Conservation (phyloP, 2,797 vertebrate species). For the Tapirus indicus region DNA sequence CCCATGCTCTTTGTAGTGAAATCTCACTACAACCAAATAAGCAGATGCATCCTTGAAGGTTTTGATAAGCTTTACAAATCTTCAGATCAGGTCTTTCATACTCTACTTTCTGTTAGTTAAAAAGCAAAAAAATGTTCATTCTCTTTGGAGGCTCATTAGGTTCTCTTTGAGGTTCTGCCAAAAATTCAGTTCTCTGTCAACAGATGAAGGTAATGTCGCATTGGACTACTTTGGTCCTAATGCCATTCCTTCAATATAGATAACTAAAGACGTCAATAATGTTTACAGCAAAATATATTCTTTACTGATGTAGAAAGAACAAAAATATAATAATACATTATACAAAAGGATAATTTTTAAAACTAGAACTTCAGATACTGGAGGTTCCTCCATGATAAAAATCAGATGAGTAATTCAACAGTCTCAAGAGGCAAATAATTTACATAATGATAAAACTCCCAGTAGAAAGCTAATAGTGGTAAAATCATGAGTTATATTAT, state of each 20-base stretch:
- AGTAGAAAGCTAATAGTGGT: not conserved
- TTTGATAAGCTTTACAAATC: conserved; percentile 69
- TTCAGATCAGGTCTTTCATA: conserved; percentile 56
- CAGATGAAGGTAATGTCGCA: conserved; percentile 14
- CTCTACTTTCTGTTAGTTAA: conserved; percentile 32
- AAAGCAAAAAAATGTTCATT: conserved; percentile 30
- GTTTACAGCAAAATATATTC: not conserved
- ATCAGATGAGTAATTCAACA: not conserved
- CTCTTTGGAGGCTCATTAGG: conserved; percentile 27
- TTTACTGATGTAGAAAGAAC: not conserved
- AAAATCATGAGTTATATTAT: not conserved
- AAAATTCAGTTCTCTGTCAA: conserved; percentile 1
- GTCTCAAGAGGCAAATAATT: not conserved
- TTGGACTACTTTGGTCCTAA: not conserved
- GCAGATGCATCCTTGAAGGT: conserved; percentile 61
- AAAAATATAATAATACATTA: not conserved
- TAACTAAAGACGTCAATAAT: not conserved
- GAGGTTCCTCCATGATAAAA: not conserved
- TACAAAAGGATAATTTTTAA: not conserved
- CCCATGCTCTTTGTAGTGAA: not conserved
- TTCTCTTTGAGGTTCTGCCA: conserved; percentile 54
- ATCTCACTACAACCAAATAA: conserved; percentile 64
- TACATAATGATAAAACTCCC: not conserved
- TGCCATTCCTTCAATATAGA: not conserved
- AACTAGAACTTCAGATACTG: not conserved